Evolutionary conservation across 2,113 vertebrate species (phyloP).

Genomic region (Xyrauchen texanus): DNA sequence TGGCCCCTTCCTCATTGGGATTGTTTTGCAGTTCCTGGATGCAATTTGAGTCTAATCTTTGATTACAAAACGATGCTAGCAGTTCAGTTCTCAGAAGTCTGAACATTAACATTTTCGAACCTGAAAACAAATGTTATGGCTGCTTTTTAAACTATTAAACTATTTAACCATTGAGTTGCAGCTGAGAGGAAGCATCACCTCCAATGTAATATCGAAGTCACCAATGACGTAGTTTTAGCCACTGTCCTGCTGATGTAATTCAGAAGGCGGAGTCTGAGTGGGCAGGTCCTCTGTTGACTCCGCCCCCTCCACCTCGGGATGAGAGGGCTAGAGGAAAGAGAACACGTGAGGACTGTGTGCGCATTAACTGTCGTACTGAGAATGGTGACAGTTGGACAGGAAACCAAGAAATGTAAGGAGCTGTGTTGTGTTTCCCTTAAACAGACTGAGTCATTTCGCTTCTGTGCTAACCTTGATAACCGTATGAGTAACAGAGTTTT

Average conservation of each 20-base stretch:
- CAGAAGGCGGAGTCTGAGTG: constrained; percentile 61
- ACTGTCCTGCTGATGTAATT: constrained; percentile 59
- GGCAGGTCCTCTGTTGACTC: constrained; percentile 49
- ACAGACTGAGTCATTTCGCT: constrained; percentile 77
- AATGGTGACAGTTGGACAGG: constrained; percentile 70
- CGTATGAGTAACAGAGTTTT: constrained; percentile 67
- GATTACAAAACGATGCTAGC: no score
- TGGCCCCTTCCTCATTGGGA: no score
- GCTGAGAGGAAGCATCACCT: constrained; percentile 46
- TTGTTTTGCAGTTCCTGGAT: no score
- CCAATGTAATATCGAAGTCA: not conserved
- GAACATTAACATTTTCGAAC: no score
- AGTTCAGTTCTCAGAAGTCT: no score
- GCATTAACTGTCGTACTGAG: not conserved
- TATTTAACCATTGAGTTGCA: not conserved
- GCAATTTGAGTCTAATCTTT: no score
- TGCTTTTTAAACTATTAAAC: no score
- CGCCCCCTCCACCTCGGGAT: constrained; percentile 63
- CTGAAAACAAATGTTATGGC: no score
- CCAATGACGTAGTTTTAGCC: constrained; percentile 72
- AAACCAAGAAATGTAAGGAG: constrained; percentile 72
- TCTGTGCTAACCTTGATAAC: constrained; percentile 50
- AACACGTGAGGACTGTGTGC: constrained; percentile 34
- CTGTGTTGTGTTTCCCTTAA: constrained; percentile 63
- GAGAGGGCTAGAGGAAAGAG: constrained; percentile 2